A percentile compares a stretch with the other conserved stretches of the same genome.
These are phyloP conservation scores for Alloscopus bannaensis DNA, from an alignment of 2,888 invertebrate genomes.

Conservation along the genomic window DNA sequence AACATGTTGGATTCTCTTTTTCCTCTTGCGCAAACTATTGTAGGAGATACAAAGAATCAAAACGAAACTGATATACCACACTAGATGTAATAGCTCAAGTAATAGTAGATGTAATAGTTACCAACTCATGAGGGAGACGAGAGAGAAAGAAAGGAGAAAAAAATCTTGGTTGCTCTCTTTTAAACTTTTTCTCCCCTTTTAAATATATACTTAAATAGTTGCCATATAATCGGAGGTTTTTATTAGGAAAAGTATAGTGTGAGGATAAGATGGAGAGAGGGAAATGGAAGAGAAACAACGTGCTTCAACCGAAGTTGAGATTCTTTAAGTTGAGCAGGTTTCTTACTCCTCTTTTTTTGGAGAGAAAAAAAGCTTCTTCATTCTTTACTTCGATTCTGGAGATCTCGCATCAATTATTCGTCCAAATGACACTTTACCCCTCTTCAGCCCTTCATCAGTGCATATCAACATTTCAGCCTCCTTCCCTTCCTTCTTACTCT, in stretches of 20 bases:
- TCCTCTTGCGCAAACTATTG: slow-evolving; percentile 11
- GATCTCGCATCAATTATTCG: slow-evolving; percentile 63
- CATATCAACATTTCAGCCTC: slow-evolving; percentile 53
- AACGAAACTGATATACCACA: slow-evolving; percentile 59
- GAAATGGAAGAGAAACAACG: slow-evolving; percentile 47
- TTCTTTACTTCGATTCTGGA: slow-evolving; percentile 28
- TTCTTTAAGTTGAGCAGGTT: slow-evolving; percentile 48
- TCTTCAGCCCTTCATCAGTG: slow-evolving; percentile 64
- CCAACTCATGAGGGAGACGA: slow-evolving; percentile 16
- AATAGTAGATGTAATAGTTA: slow-evolving; percentile 41
- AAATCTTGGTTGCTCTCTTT: slow-evolving; percentile 26
- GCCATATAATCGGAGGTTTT: too few species aligned
- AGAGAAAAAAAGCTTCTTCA: too few species aligned
- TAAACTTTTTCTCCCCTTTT: background rate
- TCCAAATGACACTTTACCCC: slow-evolving; percentile 61
- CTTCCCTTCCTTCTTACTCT: slow-evolving; percentile 13
- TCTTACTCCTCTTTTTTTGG: slow-evolving; percentile 28
- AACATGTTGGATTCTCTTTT: slow-evolving; percentile 13
- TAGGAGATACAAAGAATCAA: slow-evolving; percentile 48
- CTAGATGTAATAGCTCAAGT: slow-evolving; percentile 53
- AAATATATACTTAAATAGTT: background rate
- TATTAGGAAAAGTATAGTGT: background rate
- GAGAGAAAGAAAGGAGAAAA: slow-evolving; percentile 20
- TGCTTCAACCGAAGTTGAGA: slow-evolving; percentile 49
- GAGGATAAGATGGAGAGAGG: slow-evolving; percentile 3